Evolutionary conservation across 2,888 invertebrate genomes (phyloP).

Genomic region (Agonopterix subpropinquella): DNA sequence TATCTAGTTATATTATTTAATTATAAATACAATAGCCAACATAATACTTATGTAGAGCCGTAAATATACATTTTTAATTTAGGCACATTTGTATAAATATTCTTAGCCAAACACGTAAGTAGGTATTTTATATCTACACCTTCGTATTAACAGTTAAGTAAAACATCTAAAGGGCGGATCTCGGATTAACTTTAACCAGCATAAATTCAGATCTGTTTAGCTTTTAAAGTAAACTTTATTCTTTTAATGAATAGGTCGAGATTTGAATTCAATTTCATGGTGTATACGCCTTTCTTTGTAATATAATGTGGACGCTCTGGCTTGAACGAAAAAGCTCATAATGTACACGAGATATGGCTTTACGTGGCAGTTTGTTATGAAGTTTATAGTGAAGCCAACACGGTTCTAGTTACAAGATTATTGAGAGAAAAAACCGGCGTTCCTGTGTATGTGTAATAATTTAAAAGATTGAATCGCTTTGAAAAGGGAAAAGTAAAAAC

Average conservation of each 20-base stretch:
- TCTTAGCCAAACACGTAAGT: conserved; percentile 18
- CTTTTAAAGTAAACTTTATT: conserved; percentile 27
- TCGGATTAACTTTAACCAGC: conserved; percentile 30
- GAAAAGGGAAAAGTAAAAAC: conserved; percentile 27
- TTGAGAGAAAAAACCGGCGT: conserved; percentile 47
- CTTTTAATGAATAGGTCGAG: conserved; percentile 1
- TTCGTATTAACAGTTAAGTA: conserved; percentile 57
- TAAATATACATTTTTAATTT: too few species aligned
- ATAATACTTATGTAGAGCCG: too few species aligned
- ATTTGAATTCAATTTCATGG: conserved; percentile 17
- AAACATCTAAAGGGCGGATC: conserved; percentile 59
- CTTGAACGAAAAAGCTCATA: conserved; percentile 73
- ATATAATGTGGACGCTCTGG: conserved; percentile 27
- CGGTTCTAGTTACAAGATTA: conserved; percentile 62
- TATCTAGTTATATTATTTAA: too few species aligned
- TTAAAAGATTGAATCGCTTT: conserved; percentile 48
- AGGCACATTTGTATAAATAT: neutral
- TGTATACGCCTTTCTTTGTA: conserved; percentile 24
- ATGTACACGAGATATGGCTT: conserved; percentile 70
- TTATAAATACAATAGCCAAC: too few species aligned
- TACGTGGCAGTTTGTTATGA: conserved; percentile 72
- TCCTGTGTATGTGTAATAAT: conserved; percentile 51
- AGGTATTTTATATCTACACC: conserved; percentile 52
- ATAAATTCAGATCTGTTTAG: conserved; percentile 11
- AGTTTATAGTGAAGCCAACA: conserved; percentile 67